These are phyloP conservation scores for Chrysina gloriosa DNA, from an alignment of 2,888 invertebrate species.

Conservation along the genomic window DNA sequence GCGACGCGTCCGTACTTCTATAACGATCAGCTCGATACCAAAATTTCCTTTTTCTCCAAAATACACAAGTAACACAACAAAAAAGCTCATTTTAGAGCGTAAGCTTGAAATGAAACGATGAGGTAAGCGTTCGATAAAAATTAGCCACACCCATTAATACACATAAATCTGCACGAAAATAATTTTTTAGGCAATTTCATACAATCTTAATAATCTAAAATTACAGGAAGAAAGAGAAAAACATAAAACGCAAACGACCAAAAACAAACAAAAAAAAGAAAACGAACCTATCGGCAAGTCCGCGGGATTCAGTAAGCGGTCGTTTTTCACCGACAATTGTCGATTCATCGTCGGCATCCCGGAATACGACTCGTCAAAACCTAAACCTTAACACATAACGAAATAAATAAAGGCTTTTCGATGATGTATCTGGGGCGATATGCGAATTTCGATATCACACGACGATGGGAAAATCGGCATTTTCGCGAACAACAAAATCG, in stretches of 20 bases:
- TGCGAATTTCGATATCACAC: too few relatives aligned
- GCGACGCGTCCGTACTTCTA: neutral
- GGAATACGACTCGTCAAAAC: slow-evolving; percentile 47
- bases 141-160: slow-evolving; percentile 17
- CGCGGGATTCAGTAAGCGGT: slow-evolving; percentile 48
- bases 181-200: too few relatives aligned
- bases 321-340: slow-evolving; percentile 61
- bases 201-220: neutral
- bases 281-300: slow-evolving; percentile 45
- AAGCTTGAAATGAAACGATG: slow-evolving; percentile 25
- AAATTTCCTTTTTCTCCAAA: neutral
- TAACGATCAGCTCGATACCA: slow-evolving; percentile 10
- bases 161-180: neutral
- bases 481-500: neutral
- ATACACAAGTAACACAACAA: neutral
- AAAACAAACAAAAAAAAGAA: slow-evolving; percentile 1
- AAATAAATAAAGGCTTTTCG: slow-evolving; percentile 9
- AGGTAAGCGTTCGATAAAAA: slow-evolving; percentile 7
- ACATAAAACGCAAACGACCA: neutral
- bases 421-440: too few relatives aligned
- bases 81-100: slow-evolving; percentile 14
- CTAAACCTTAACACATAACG: slow-evolving; percentile 43
- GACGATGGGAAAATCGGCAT: too few relatives aligned
- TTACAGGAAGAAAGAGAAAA: neutral
- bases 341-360: slow-evolving; percentile 63